A percentile compares a stretch with the other conserved stretches of the same genome.
Conservation (phyloP, 2,888 invertebrate species). For the Watsonalla cultraria region DNA sequence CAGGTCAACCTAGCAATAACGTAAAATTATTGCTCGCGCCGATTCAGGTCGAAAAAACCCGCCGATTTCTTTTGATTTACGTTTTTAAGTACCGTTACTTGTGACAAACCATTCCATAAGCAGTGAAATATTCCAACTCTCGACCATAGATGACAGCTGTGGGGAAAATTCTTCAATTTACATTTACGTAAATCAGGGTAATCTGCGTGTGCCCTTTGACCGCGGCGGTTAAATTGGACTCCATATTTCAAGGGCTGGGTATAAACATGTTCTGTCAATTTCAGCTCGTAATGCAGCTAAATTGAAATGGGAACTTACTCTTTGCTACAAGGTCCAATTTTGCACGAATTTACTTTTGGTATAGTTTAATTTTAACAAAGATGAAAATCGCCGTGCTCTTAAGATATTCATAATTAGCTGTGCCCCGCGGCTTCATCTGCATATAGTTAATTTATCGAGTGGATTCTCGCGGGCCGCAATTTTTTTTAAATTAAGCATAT, state of each 20-base stretch:
- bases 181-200: slow-evolving; percentile 1
- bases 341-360: no score
- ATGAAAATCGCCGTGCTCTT: no score
- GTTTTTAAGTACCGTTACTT: neutral
- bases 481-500: no score
- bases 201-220: neutral
- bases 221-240: neutral
- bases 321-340: neutral
- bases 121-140: neutral
- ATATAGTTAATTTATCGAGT: no score
- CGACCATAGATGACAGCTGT: neutral
- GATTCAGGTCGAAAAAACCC: no score
- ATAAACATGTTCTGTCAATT: neutral
- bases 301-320: neutral
- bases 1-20: no score
- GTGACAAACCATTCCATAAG: neutral
- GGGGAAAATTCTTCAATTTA: slow-evolving; percentile 2
- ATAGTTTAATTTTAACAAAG: no score
- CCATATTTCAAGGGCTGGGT: neutral
- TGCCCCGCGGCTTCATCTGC: no score
- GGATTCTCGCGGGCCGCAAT: no score
- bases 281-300: neutral
- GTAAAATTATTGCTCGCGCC: no score
- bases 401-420: no score
- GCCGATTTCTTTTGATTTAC: no score